Evolutionary conservation across 92 coral and sea anemone species (phyloP), one percentile per base, ranked within the genome.

Genomic region (Meandrina meandrites): DNA sequence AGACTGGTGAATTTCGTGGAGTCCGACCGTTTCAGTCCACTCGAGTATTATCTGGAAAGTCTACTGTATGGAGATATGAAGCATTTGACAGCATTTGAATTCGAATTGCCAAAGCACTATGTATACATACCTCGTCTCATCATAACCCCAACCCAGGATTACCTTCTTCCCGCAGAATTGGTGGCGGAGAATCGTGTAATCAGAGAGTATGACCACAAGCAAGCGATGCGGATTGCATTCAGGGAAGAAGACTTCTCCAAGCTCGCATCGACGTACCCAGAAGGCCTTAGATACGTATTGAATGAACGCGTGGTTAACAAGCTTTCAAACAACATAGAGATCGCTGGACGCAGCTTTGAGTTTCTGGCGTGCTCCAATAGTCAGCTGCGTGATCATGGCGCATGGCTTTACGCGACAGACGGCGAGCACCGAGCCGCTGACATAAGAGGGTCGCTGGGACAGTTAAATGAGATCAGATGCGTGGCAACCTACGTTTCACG

Each of bases 311-410:
- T 96, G 19, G 84, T 89, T 50, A 79, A 83, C 40, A 88, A 93
- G 48, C 89, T 96, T 10, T 75, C 87, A 1, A 53, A 74, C 22
- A 91, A 93, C 50, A 72, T 96, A 53, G 48, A 42, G 47, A 73
- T 93, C 48, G 90, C 98, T 37, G 96, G 94, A 11, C 88, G 93
- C 32, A 79, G 81, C 37, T 94, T 93, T 57, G 86, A 94, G 50
- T 96, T 96, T 66, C 88, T 96, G 77, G 98, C 98, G 12, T 96
- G 98, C 68, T 96, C 98, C 22, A 96, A 96, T 79, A 96, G 98
- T 53, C 98, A 96, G 83, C 64, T 96, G 80, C 90, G 98, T 28
- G 95, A 95, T 24, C 98, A 96, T 83, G 98, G 98, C 28, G 98
- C 98, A 8, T 96, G 98, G 98, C 85, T 96, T 35, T 95, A 89